Conservation (phyloP, 2,888 invertebrate genomes). For the Rhingia rostrata region DNA sequence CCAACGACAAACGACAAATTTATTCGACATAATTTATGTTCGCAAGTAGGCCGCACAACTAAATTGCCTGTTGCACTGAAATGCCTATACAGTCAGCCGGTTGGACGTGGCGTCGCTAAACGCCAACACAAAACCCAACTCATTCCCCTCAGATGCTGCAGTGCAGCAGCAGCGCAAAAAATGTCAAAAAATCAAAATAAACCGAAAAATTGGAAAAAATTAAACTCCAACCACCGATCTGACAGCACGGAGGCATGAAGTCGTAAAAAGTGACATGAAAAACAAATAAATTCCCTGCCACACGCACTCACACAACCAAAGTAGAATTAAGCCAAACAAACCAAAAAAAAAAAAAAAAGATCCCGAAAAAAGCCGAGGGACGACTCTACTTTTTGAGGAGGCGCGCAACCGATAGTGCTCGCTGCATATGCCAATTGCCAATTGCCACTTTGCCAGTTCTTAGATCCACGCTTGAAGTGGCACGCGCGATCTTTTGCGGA, state of each 20-base stretch:
- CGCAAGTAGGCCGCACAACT: slow-evolving; percentile 70
- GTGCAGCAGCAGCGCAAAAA: slow-evolving; percentile 16
- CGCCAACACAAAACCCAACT: slow-evolving; percentile 64
- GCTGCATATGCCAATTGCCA: too few species aligned
- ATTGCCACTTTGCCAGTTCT: not conserved
- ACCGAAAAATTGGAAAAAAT: slow-evolving; percentile 48
- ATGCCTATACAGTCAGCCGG: slow-evolving; percentile 40
- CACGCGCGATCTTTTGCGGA: slow-evolving; percentile 55
- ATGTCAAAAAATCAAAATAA: slow-evolving; percentile 61
- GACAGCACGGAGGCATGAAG: slow-evolving; percentile 68
- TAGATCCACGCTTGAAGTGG: slow-evolving; percentile 33
- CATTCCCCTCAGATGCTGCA: slow-evolving; percentile 46
- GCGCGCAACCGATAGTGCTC: slow-evolving; percentile 50
- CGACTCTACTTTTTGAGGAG: slow-evolving; percentile 64
- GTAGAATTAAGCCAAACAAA: not conserved
- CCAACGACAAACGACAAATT: slow-evolving; percentile 73
- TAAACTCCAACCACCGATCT: slow-evolving; percentile 66
- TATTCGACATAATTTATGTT: slow-evolving; percentile 72
- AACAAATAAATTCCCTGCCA: slow-evolving; percentile 67
- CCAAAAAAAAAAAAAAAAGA: slow-evolving; percentile 25
- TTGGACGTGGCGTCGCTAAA: slow-evolving; percentile 71
- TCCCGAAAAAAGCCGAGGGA: slow-evolving; percentile 32
- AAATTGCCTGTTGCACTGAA: slow-evolving; percentile 69
- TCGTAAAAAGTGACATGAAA: slow-evolving; percentile 65
- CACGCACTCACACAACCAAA: slow-evolving; percentile 18